Evolutionary conservation across 2,113 vertebrate genomes (phyloP).

Genomic region (Abramis brama): DNA sequence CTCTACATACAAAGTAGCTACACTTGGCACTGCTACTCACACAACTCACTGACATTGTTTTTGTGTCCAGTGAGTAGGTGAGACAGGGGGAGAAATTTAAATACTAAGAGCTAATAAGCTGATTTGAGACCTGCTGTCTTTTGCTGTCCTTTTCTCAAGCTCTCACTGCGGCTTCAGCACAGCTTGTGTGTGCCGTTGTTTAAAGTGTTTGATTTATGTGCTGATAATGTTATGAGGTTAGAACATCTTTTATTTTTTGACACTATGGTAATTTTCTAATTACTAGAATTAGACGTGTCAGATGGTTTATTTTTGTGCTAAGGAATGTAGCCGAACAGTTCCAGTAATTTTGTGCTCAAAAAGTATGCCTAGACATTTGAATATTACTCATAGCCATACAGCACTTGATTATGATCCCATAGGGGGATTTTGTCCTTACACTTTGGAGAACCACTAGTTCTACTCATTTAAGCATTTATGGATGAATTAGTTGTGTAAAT

Average conservation of each 20-base stretch:
- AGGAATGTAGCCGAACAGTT: too few species aligned
- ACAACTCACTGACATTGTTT: not conserved
- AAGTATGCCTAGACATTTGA: not conserved
- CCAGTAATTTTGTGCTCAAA: too few species aligned
- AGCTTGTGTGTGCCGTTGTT: not conserved
- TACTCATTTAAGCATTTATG: not conserved
- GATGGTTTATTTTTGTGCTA: not conserved
- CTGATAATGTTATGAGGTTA: slow-evolving; percentile 58
- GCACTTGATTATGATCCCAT: not conserved
- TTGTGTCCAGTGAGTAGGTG: slow-evolving; percentile 2
- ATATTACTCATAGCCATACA: not conserved
- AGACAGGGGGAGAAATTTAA: slow-evolving; percentile 18
- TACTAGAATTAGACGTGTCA: not conserved
- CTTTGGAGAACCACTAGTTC: not conserved
- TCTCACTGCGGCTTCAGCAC: not conserved
- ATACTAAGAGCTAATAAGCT: slow-evolving; percentile 32
- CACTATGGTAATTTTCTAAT: slow-evolving; percentile 47
- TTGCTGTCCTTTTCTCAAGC: not conserved
- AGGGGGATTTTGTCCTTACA: not conserved
- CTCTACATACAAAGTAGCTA: slow-evolving; percentile 57
- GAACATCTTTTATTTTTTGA: slow-evolving; percentile 31
- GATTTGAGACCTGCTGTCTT: slow-evolving; percentile 23
- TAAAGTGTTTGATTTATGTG: slow-evolving; percentile 50
- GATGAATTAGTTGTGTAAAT: not conserved
- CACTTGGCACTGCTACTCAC: not conserved